Conservation (phyloP, 2,113 vertebrate genomes). For the Hippotragus niger region DNA sequence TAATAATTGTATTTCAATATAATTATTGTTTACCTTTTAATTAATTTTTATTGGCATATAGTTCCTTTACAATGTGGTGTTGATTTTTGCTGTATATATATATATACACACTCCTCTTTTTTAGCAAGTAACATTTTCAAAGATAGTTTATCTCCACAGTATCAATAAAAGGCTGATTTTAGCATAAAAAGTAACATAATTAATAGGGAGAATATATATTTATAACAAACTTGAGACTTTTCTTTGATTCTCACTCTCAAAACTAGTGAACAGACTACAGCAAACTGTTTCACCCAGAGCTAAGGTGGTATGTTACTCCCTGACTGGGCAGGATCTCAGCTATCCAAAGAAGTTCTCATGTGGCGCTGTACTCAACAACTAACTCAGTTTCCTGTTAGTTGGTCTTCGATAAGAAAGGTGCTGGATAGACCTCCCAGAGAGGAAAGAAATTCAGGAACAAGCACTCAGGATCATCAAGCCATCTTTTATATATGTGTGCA, state of each 20-base stretch:
- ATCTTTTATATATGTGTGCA: not conserved
- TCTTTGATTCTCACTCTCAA: not conserved
- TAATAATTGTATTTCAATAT: not conserved
- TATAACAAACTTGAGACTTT: not conserved
- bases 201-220: not conserved
- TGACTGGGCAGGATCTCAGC: not conserved
- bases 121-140: not conserved
- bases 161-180: not conserved
- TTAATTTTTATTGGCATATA: not conserved
- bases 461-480: not conserved
- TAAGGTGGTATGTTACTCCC: not conserved
- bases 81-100: not conserved
- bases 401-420: not conserved
- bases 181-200: not conserved
- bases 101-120: not conserved
- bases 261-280: not conserved
- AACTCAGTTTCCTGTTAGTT: not conserved
- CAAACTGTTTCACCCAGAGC: not conserved
- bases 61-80: not conserved
- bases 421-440: not conserved
- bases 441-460: not conserved
- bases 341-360: not conserved
- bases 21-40: not conserved
- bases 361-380: not conserved
- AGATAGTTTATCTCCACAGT: not conserved